Evolutionary conservation across 2,797 vertebrate genomes (phyloP).

Genomic region (Loris lydekkerianus): DNA sequence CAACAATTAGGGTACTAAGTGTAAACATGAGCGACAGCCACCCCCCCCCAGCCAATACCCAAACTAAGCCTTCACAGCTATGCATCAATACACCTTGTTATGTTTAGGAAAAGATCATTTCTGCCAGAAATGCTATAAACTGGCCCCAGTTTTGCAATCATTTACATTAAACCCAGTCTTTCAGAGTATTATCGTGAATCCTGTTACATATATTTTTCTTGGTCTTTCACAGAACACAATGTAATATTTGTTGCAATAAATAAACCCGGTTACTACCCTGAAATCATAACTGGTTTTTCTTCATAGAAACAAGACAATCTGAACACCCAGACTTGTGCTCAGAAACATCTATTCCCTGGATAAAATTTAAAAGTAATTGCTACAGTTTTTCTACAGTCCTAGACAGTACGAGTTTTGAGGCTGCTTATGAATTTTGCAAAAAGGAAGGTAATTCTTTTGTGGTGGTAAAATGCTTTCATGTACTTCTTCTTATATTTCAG

Average conservation of each 20-base stretch:
- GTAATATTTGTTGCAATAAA: conserved; percentile 59
- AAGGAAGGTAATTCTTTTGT: conserved; percentile 91
- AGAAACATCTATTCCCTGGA: conserved; percentile 91
- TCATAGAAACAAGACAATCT: conserved; percentile 90
- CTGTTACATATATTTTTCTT: conserved; percentile 60
- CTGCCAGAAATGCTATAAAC: conserved; percentile 38
- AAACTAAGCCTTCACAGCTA: background rate
- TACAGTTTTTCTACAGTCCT: conserved; percentile 95
- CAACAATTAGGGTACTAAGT: conserved; percentile 88
- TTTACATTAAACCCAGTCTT: conserved; percentile 56
- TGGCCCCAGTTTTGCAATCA: conserved; percentile 51
- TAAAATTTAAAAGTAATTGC: conserved; percentile 94
- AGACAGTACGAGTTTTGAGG: conserved; percentile 91
- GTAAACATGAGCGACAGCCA: conserved; percentile 25
- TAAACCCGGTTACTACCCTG: conserved; percentile 70
- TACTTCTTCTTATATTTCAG: conserved; percentile 50
- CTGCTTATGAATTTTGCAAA: conserved; percentile 94
- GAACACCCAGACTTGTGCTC: conserved; percentile 90
- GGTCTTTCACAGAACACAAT: conserved; percentile 38
- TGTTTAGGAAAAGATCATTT: conserved; percentile 51
- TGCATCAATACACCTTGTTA: background rate
- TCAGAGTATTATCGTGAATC: conserved; percentile 40
- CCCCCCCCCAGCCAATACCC: background rate
- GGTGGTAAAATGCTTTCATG: conserved; percentile 66
- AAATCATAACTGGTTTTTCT: conserved; percentile 84